These are phyloP conservation scores for Philopotamus ludificatus DNA, from an alignment of 1,140 invertebrate genomes.

Conservation along the genomic window DNA sequence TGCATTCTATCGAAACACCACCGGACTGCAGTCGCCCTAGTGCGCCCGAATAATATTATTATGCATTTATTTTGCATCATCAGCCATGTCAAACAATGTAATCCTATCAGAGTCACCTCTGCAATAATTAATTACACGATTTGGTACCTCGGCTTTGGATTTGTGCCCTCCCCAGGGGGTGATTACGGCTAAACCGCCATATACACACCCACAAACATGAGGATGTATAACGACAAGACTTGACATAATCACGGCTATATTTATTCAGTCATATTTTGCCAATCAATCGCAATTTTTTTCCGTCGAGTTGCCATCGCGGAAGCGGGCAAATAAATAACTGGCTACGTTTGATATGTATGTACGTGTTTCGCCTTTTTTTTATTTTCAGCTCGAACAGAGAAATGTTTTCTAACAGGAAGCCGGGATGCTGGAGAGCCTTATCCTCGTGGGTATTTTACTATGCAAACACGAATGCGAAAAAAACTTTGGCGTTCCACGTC, in stretches of 20 bases:
- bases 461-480: constrained; percentile 1
- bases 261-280: no score
- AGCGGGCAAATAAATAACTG: no score
- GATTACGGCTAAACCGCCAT: not conserved
- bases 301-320: no score
- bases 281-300: no score
- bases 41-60: no score
- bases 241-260: no score
- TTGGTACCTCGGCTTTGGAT: not conserved
- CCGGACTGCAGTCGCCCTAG: no score
- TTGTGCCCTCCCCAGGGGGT: not conserved
- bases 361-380: no score
- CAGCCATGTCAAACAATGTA: not conserved
- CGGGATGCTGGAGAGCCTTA: not conserved
- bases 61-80: not conserved
- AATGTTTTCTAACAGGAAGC: not conserved
- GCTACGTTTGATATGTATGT: no score
- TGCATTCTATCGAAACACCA: no score
- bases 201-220: no score
- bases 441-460: constrained; percentile 3
- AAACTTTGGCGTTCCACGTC: not conserved
- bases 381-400: not conserved
- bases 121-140: not conserved
- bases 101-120: not conserved
- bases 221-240: no score